Evolutionary conservation across 2,113 vertebrate species (phyloP).

Genomic region (Ceyx melanurus): DNA sequence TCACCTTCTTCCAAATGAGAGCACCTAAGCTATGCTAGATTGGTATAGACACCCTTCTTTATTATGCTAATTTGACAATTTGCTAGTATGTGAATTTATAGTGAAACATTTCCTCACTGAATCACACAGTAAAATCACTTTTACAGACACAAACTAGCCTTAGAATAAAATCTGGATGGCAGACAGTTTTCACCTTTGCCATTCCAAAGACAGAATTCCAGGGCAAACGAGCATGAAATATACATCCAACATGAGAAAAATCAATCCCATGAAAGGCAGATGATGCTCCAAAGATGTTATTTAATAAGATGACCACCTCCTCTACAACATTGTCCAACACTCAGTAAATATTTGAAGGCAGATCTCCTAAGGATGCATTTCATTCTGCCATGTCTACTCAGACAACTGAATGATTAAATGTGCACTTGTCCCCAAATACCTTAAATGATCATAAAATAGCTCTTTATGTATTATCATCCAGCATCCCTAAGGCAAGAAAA

Average conservation of each 20-base stretch:
- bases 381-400: background rate
- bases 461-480: background rate
- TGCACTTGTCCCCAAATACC: background rate
- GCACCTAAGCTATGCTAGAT: background rate
- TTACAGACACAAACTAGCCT: background rate
- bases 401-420: conserved; percentile 22
- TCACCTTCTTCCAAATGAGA: background rate
- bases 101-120: background rate
- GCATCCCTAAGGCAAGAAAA: conserved; percentile 9
- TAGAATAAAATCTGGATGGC: background rate
- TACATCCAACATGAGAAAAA: background rate
- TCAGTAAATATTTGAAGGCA: background rate
- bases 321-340: background rate
- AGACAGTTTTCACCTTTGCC: background rate
- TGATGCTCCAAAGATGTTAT: background rate
- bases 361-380: background rate
- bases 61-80: background rate
- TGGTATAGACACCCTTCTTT: background rate
- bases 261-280: background rate
- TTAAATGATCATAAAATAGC: background rate
- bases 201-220: background rate
- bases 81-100: background rate
- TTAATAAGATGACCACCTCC: background rate
- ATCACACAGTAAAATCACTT: background rate
- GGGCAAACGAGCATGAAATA: background rate